These are phyloP conservation scores for Myanophis thanlyinensis DNA, from an alignment of 2,113 vertebrate genomes.

Conservation along the genomic window DNA sequence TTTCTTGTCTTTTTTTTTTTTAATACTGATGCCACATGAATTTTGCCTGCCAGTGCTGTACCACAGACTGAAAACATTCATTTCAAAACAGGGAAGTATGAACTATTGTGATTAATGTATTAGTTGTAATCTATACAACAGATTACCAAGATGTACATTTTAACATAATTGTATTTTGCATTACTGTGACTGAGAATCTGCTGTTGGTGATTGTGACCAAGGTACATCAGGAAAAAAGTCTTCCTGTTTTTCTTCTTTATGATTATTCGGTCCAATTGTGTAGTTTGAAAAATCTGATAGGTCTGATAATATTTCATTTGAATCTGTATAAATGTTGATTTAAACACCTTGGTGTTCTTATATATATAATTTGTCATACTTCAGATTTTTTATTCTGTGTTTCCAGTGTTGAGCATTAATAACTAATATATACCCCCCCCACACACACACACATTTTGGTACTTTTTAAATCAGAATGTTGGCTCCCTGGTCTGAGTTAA, in stretches of 20 bases:
- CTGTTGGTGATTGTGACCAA: background rate
- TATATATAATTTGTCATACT: background rate
- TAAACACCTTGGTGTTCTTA: background rate
- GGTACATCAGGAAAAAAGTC: background rate
- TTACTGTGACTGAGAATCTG: background rate
- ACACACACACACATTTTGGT: background rate
- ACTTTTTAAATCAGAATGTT: background rate
- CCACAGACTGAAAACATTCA: background rate
- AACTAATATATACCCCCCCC: background rate
- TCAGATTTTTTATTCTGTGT: background rate
- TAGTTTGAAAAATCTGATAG: fast-evolving
- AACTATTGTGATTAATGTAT: background rate
- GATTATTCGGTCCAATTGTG: background rate
- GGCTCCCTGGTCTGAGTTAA: background rate
- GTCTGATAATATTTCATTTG: background rate
- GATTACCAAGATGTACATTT: background rate
- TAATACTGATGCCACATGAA: background rate
- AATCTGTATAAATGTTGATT: background rate
- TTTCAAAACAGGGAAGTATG: background rate
- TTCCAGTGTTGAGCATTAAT: background rate
- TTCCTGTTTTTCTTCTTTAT: background rate
- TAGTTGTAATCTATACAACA: fast-evolving
- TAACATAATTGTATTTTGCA: background rate
- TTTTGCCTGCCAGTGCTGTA: conserved; percentile 2
- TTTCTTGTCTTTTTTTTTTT: background rate